Evolutionary conservation across 2,888 invertebrate genomes (phyloP).

Genomic region (Agrypnus murinus): DNA sequence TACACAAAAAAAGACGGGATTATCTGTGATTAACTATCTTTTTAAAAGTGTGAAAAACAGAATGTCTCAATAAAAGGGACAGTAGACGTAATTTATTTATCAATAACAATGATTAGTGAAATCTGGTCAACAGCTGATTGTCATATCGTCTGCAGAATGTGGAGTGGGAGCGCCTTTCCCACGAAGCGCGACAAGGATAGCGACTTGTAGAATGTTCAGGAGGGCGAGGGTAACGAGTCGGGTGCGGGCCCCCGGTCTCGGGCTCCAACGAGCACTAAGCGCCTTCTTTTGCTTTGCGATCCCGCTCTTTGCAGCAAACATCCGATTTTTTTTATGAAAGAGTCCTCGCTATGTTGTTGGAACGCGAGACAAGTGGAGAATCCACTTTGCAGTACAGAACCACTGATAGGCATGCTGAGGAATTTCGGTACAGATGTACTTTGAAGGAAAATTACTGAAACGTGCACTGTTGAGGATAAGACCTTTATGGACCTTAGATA

Average conservation of each 20-base stretch:
- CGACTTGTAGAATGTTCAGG: slow-evolving; percentile 66
- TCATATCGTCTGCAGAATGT: slow-evolving; percentile 65
- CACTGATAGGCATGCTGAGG: slow-evolving; percentile 32
- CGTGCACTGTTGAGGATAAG: slow-evolving; percentile 6
- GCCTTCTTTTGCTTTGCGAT: slow-evolving; percentile 47
- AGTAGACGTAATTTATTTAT: slow-evolving; percentile 55
- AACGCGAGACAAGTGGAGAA: slow-evolving; percentile 71
- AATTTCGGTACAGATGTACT: slow-evolving; percentile 41
- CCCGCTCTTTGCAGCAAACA: slow-evolving; percentile 47
- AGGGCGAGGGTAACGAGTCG: slow-evolving; percentile 55
- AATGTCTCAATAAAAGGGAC: slow-evolving; percentile 40
- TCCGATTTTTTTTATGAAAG: slow-evolving; percentile 61
- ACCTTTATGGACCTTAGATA: background rate
- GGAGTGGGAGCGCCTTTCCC: slow-evolving; percentile 67
- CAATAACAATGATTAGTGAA: slow-evolving; percentile 61
- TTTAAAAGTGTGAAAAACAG: slow-evolving; percentile 23
- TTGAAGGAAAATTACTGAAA: slow-evolving; percentile 13
- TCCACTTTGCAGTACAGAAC: slow-evolving; percentile 54
- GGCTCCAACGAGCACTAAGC: slow-evolving; percentile 47
- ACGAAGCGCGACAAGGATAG: slow-evolving; percentile 67
- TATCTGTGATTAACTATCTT: slow-evolving; percentile 13
- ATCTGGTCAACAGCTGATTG: slow-evolving; percentile 66
- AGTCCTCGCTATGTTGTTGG: slow-evolving; percentile 70
- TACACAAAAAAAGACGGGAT: background rate
- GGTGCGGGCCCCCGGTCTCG: slow-evolving; percentile 52